These are phyloP conservation scores for Tupiocoris notatus DNA, from an alignment of 2,888 invertebrate species.

Conservation along the genomic window DNA sequence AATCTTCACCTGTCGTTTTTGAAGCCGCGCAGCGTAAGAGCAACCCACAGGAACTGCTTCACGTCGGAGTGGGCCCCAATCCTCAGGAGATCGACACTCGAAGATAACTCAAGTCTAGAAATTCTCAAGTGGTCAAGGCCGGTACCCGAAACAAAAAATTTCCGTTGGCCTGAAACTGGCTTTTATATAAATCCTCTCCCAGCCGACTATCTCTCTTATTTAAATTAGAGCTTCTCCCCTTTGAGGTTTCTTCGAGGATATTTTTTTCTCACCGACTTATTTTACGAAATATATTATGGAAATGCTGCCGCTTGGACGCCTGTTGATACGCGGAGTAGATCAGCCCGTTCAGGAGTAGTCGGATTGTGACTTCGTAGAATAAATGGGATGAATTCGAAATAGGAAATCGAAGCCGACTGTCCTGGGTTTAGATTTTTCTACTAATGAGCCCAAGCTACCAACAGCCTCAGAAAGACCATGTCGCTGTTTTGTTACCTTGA, in stretches of 20 bases:
- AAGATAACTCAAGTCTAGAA: not conserved
- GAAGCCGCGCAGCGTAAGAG: too few relatives aligned
- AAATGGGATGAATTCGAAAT: not conserved
- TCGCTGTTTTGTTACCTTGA: too few relatives aligned
- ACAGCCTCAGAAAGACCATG: too few relatives aligned
- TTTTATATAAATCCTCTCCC: not conserved
- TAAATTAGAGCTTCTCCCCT: not conserved
- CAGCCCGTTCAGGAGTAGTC: not conserved
- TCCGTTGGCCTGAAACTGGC: not conserved
- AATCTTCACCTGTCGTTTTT: too few relatives aligned
- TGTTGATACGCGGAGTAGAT: not conserved
- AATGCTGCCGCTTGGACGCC: not conserved
- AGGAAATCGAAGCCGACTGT: too few relatives aligned
- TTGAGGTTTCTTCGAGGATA: not conserved
- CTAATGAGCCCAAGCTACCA: not conserved
- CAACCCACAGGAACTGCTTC: not conserved
- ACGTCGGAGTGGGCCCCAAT: not conserved
- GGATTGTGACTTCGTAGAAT: not conserved
- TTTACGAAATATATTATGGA: not conserved
- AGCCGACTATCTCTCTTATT: not conserved
- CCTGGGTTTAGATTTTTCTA: not conserved
- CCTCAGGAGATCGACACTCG: not conserved
- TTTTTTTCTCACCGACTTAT: not conserved
- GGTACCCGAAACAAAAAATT: not conserved
- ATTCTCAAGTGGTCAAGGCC: not conserved